Percentiles rank a stretch among this genome's conserved stretches.
These are phyloP conservation scores for Hemicrepidius hirtus DNA, from an alignment of 2,888 invertebrate species.

Conservation along the genomic window DNA sequence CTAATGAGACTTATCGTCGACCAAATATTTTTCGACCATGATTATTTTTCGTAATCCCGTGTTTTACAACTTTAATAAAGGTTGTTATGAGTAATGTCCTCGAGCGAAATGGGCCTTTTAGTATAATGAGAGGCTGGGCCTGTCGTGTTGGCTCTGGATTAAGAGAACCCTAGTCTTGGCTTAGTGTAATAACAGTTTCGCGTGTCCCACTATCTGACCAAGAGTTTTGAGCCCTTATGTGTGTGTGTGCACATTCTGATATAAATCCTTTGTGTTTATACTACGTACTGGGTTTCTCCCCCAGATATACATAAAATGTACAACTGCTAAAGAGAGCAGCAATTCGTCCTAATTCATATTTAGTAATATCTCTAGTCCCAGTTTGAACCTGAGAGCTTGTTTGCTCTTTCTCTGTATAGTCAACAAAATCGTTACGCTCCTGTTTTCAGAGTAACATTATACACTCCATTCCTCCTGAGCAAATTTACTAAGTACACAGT, in stretches of 20 bases:
- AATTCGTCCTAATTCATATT: constrained; percentile 33
- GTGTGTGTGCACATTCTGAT: neutral
- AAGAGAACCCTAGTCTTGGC: constrained; percentile 47
- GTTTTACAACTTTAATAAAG: constrained; percentile 58
- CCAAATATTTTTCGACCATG: neutral
- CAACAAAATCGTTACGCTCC: constrained; percentile 56
- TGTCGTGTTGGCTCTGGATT: constrained; percentile 50
- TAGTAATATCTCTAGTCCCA: constrained; percentile 25
- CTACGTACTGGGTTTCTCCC: neutral
- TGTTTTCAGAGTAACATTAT: constrained; percentile 51
- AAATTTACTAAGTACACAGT: constrained; percentile 56
- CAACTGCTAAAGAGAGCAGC: constrained; percentile 24
- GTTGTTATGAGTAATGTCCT: constrained; percentile 64
- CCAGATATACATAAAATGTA: neutral
- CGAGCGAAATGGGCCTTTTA: constrained; percentile 65
- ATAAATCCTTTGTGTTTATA: constrained; percentile 20
- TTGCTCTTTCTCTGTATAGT: constrained; percentile 55
- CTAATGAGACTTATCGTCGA: neutral
- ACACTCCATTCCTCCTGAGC: constrained; percentile 48
- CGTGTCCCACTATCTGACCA: constrained; percentile 64
- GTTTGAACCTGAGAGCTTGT: constrained; percentile 42
- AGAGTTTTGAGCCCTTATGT: constrained; percentile 47
- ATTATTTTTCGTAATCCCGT: constrained; percentile 16
- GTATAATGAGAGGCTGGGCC: constrained; percentile 64
- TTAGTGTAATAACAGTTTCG: constrained; percentile 65